Conservation (phyloP, 2,888 invertebrate genomes). For the Pycnomerus fuliginosus region DNA sequence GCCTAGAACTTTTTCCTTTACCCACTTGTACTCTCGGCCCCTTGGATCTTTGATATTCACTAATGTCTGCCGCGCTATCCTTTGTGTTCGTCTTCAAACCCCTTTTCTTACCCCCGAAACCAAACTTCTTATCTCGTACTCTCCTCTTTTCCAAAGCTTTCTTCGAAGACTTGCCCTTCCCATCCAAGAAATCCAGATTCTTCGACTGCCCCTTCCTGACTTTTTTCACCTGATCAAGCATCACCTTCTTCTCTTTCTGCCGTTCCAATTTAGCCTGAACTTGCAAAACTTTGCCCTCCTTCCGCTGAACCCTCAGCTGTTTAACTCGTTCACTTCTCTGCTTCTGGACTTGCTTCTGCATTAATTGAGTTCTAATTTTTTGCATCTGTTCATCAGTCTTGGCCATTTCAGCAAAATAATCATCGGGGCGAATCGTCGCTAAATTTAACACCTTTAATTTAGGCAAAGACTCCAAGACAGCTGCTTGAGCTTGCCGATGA, state of each 20-base stretch:
- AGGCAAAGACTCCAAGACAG: conserved; percentile 77
- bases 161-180: conserved; percentile 49
- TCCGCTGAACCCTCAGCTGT: conserved; percentile 85
- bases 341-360: conserved; percentile 81
- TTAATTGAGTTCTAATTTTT: conserved; percentile 79
- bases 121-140: conserved; percentile 82
- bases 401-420: conserved; percentile 99
- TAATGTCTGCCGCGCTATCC: conserved; percentile 71
- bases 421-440: conserved; percentile 83
- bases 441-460: conserved; percentile 74
- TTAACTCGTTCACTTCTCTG: conserved; percentile 88
- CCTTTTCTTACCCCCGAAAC: conserved; percentile 94
- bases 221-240: conserved; percentile 91
- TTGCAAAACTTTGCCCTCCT: conserved; percentile 87
- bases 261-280: conserved; percentile 81
- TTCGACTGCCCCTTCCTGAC: conserved; percentile 78
- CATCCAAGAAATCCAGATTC: conserved; percentile 79
- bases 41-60: conserved; percentile 54
- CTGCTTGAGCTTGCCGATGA: conserved; percentile 83
- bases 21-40: conserved; percentile 37
- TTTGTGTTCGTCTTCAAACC: conserved; percentile 85
- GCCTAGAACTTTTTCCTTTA: conserved; percentile 36
- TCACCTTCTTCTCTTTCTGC: conserved; percentile 86
- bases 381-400: conserved; percentile 98
- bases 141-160: conserved; percentile 58